phyloP scores from a whole-genome alignment of 2,113 vertebrate species.

The Pogona vitticeps region DNA sequence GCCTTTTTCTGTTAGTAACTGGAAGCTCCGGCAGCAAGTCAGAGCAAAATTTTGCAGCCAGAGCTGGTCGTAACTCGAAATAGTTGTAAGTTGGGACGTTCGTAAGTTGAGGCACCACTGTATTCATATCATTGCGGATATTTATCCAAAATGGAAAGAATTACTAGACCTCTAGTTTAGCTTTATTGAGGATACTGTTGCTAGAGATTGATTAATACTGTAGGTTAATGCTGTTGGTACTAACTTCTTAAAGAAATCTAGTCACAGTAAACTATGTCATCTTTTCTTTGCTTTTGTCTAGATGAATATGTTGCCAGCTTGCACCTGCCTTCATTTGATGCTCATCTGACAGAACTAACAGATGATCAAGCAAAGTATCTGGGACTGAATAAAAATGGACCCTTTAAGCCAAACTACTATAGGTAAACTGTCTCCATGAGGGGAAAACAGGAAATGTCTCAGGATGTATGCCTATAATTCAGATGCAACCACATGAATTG shows the following conservation, averaged over 20 bases:
- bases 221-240: background rate
- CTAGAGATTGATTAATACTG: background rate
- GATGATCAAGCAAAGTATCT: slow-evolving; percentile 88
- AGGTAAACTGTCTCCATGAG: slow-evolving; percentile 68
- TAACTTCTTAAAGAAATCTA: background rate
- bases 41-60: no score
- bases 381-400: slow-evolving; percentile 88
- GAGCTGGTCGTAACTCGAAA: no score
- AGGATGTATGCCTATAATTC: background rate
- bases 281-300: slow-evolving; percentile 41
- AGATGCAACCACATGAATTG: background rate
- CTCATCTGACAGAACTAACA: slow-evolving; percentile 84
- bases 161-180: background rate
- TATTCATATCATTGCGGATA: background rate
- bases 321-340: slow-evolving; percentile 86
- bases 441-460: background rate
- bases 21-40: no score
- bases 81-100: no score
- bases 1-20: no score
- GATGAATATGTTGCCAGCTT: slow-evolving; percentile 88
- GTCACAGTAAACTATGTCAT: background rate
- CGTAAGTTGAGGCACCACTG: no score
- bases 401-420: slow-evolving; percentile 89
- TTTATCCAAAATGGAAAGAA: background rate
- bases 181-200: background rate